Evolutionary conservation across 64 coral and sea anemone species (phyloP), one percentile per base, ranked within the genome.

Genomic region (Pocillopora damicornis): DNA sequence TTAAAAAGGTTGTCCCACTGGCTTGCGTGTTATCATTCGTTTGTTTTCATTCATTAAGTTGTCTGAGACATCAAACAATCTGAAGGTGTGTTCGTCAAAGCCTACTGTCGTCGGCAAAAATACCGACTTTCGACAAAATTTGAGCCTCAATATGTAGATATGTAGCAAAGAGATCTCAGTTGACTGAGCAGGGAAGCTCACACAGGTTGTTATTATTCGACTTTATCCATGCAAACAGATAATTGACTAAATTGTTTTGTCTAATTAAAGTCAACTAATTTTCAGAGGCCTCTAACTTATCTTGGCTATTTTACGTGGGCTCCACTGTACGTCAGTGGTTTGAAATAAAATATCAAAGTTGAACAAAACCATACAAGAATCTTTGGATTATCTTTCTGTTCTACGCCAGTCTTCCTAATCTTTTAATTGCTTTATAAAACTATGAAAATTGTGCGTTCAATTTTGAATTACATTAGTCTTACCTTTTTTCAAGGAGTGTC

Each of bases 361-460:
- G 5, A 79, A 60, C n/a, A 20, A 30, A 71, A 67, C 16, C 22
- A 67, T 9, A 23, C 12, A 60, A 79, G 22, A 9, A 60, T 9
- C 6, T 9, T 20, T 79, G 56, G 77, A 79, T 79, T 79, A 60
- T 59, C 56, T 59, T 79, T 79, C 77, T 60, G 25, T 79, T 58
- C 60, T 60, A 10, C 2, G 20, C 22, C 59, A 12, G 22, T 60
- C 58, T 7, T 18, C 34, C 59, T 79, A 79, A 79, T 79, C 77
- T 79, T n/a, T 61, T 79, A 79, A 79, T 79, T 60, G 23, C 77
- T 5, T 20, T 13, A 60, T 34, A 18, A 60, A 26, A 60, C 9
- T 25, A 79, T 34, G 18, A 60, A 60, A 56, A 13, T 60, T 78
- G 42, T 51, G 42, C 1, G 42, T 51, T 51, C 42, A 51, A 51